Conservation (phyloP, 2,797 vertebrate genomes). For the Myotis pilosus region DNA sequence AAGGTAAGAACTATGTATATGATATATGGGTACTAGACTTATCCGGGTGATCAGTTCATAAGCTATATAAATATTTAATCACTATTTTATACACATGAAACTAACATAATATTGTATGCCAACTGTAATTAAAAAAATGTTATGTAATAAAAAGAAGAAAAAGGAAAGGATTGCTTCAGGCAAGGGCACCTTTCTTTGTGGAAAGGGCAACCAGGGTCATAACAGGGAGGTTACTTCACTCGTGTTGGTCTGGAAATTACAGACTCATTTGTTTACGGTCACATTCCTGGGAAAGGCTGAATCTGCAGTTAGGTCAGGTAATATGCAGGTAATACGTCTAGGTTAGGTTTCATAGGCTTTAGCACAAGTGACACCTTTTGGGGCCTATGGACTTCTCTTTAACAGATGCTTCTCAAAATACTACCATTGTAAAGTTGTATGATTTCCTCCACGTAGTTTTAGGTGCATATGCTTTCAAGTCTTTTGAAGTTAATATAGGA, state of each 20-base stretch:
- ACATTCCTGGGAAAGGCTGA: neutral
- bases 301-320: neutral
- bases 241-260: neutral
- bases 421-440: neutral
- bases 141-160: neutral
- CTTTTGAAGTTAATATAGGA: neutral
- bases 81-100: neutral
- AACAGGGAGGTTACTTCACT: neutral
- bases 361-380: neutral
- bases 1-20: neutral
- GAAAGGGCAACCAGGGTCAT: neutral
- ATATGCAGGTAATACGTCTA: neutral
- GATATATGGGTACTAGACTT: neutral
- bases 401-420: neutral
- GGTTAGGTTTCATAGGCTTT: too few relatives aligned
- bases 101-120: neutral
- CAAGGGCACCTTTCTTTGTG: neutral
- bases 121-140: neutral
- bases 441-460: neutral
- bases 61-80: neutral
- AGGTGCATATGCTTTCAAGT: neutral
- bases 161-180: neutral
- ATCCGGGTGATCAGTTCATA: neutral
- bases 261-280: neutral
- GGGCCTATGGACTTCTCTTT: neutral